Base-by-base conservation (phyloP, 2,797 vertebrate genomes). In the Gallinago nigripennis region DNA sequence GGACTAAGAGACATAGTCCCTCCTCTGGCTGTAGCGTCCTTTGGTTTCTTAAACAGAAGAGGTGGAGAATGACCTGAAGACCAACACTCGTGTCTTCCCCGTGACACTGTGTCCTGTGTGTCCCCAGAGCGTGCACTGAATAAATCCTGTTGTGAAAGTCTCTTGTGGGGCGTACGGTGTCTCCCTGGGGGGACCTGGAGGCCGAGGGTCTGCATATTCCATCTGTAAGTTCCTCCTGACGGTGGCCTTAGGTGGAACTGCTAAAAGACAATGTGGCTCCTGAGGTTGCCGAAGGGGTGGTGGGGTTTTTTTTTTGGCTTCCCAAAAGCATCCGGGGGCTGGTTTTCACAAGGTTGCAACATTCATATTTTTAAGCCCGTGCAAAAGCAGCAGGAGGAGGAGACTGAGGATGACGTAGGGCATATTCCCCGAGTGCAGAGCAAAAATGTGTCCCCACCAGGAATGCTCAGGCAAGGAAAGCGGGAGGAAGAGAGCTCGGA, bases 101-200 rank as follows among this genome's bases (percentile, higher is more conserved):
- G 2, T 27, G 39, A 61, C 82, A 84, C 75, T 84, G 80, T 64
- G 88, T 87, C 88, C 89, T 76, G 75, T 82, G 90, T 88, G 80
- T 41, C 82, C 30, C 46, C 82, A 77, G 87, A 95, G 82, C 79
- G 13, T 8, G 68, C 92, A 81, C 94, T 91, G 86, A 97, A 97
- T 97, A 97, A 97, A 97, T 21, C 84, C 80, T 70, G 9, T 90
- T 88, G 81, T 61, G 60, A 93, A 95, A 94, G 25, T 16, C 61
- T 83, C 33, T 5, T 16, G 37, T 80, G 90, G 60, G 81, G 48
- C 2, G 25, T 61, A 46, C n/a, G 10, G 31, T 78, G 43, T 86
- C 56, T 92, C 20, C 2, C 50, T 43, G 79, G 24, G 48, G 53
- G 53, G 28, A 54, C 10, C 69, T 14, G 35, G 68, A n/a, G 23